Conservation (phyloP, 2,113 vertebrate species). For the Varanus komodoensis region DNA sequence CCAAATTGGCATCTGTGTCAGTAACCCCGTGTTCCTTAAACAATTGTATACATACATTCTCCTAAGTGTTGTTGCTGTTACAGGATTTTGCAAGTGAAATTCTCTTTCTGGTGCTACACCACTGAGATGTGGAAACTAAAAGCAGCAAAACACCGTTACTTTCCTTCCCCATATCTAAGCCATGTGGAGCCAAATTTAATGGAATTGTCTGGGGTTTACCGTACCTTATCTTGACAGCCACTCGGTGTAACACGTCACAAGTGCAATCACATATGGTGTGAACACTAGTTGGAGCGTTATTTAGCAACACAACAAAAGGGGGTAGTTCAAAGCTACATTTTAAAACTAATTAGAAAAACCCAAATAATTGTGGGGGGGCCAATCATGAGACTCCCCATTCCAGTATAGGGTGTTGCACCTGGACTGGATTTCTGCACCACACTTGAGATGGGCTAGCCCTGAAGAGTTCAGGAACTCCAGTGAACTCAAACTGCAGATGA, state of each 20-base stretch:
- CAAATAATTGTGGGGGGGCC: constrained; percentile 11
- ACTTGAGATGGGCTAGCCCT: background rate
- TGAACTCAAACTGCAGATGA: background rate
- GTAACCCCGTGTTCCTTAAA: constrained; percentile 83
- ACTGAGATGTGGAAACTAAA: constrained; percentile 71
- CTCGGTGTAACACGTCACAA: constrained; percentile 51
- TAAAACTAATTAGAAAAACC: constrained; percentile 35
- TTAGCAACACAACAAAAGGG: constrained; percentile 44
- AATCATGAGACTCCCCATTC: background rate
- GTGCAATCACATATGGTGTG: constrained; percentile 38
- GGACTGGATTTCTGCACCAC: background rate
- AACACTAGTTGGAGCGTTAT: constrained; percentile 45
- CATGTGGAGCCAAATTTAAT: background rate
- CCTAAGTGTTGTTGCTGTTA: constrained; percentile 83
- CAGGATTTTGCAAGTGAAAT: constrained; percentile 83
- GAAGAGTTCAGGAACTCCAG: background rate
- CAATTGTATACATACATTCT: constrained; percentile 89
- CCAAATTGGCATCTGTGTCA: constrained; percentile 88
- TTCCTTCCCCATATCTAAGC: constrained; percentile 51
- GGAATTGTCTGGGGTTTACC: constrained; percentile 60
- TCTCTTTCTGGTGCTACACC: constrained; percentile 77
- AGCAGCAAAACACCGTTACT: constrained; percentile 58
- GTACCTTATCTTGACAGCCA: constrained; percentile 71
- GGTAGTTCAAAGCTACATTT: constrained; percentile 60
- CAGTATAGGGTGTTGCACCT: background rate